phyloP scores from a whole-genome alignment of 2,888 invertebrate species.

The Pecten maximus region DNA sequence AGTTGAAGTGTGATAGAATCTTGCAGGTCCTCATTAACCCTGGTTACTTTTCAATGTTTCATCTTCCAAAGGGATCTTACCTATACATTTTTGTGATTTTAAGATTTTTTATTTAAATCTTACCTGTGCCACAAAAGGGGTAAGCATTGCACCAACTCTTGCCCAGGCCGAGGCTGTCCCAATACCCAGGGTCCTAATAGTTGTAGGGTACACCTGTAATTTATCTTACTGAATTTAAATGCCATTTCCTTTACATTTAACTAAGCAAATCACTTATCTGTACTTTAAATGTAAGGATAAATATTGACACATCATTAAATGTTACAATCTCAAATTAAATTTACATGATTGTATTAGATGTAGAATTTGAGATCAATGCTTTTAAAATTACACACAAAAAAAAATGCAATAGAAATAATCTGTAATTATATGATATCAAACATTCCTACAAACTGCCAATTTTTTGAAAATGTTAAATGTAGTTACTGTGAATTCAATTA shows the following conservation, averaged over 20 bases:
- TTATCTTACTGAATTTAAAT: neutral
- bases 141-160: slow-evolving; percentile 95
- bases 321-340: too few species aligned
- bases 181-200: slow-evolving; percentile 93
- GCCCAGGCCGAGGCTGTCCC: slow-evolving; percentile 96
- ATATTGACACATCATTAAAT: too few species aligned
- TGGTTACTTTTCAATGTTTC: neutral
- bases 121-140: slow-evolving; percentile 96
- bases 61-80: slow-evolving; percentile 83
- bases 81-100: too few species aligned
- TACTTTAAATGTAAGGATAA: neutral
- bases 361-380: neutral
- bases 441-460: too few species aligned
- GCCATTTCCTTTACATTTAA: too few species aligned
- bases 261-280: neutral
- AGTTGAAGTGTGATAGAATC: neutral
- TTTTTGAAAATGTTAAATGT: too few species aligned
- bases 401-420: neutral
- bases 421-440: too few species aligned
- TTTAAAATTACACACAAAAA: neutral
- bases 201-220: slow-evolving; percentile 92
- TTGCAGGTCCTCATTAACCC: too few species aligned
- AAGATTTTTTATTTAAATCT: too few species aligned
- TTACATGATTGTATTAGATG: neutral
- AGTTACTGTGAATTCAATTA: too few species aligned